Evolutionary conservation across 2,113 vertebrate species (phyloP).

Genomic region (Nannobrachium achirus): DNA sequence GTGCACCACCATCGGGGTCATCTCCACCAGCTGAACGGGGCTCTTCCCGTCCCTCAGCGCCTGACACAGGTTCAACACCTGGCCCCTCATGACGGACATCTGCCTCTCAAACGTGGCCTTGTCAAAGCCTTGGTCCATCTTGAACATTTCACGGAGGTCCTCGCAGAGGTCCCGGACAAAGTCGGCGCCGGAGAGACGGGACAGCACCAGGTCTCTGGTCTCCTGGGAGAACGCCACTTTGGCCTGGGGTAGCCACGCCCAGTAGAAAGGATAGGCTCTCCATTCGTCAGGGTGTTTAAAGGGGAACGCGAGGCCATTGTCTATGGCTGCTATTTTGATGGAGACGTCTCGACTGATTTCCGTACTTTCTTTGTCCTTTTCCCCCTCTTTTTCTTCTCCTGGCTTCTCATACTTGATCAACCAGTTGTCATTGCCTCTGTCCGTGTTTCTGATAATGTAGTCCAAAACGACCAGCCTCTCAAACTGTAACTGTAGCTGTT

Average conservation of each 20-base stretch:
- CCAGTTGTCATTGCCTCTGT: slow-evolving; percentile 98
- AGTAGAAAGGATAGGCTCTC: slow-evolving; percentile 94
- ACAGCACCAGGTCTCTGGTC: slow-evolving; percentile 89
- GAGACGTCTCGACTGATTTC: slow-evolving; percentile 57
- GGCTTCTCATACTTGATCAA: slow-evolving; percentile 91
- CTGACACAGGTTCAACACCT: slow-evolving; percentile 96
- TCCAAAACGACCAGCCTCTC: slow-evolving; percentile 94
- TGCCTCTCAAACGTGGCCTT: slow-evolving; percentile 95
- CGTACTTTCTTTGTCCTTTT: too few species aligned
- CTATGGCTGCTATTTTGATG: slow-evolving; percentile 95
- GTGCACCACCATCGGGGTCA: slow-evolving; percentile 95
- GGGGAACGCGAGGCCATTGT: slow-evolving; percentile 97
- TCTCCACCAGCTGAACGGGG: slow-evolving; percentile 94
- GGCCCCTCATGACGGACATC: slow-evolving; percentile 99
- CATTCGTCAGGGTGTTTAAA: slow-evolving; percentile 98
- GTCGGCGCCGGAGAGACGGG: slow-evolving; percentile 95
- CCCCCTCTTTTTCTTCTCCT: slow-evolving; percentile 73
- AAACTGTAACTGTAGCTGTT: slow-evolving; percentile 96
- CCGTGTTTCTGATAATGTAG: slow-evolving; percentile 97
- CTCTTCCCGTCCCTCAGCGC: slow-evolving; percentile 91
- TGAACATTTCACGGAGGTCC: slow-evolving; percentile 96
- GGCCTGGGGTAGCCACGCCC: slow-evolving; percentile 97
- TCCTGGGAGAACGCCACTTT: slow-evolving; percentile 96
- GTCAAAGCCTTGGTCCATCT: slow-evolving; percentile 94
- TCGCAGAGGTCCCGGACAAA: slow-evolving; percentile 98